Evolutionary conservation across 2,888 invertebrate genomes (phyloP).

Genomic region (Epirrhoe tristata): DNA sequence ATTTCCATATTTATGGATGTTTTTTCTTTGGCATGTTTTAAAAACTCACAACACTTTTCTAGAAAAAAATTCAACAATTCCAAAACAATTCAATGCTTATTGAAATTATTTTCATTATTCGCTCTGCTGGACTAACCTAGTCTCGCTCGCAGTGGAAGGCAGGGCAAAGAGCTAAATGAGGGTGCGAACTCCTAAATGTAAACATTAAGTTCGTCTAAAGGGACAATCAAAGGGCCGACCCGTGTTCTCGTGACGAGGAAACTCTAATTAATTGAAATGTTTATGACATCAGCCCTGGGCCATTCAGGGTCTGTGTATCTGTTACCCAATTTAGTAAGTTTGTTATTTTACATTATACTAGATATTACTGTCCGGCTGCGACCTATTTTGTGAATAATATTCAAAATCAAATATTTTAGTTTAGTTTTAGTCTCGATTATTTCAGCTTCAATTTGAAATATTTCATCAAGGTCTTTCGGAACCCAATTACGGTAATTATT

Average conservation of each 20-base stretch:
- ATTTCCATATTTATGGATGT: too few species aligned
- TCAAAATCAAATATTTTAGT: too few species aligned
- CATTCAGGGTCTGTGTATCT: constrained; percentile 46
- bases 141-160: constrained; percentile 20
- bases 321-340: constrained; percentile 44
- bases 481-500: too few species aligned
- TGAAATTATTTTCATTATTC: not conserved
- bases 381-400: not conserved
- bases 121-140: constrained; percentile 1
- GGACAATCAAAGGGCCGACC: constrained; percentile 62
- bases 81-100: not conserved
- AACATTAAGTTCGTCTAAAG: constrained; percentile 66
- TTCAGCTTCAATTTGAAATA: not conserved
- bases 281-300: constrained; percentile 60
- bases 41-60: not conserved
- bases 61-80: too few species aligned
- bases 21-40: too few species aligned
- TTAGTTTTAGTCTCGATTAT: too few species aligned
- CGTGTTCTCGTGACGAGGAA: constrained; percentile 53
- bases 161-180: constrained; percentile 48
- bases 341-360: constrained; percentile 1
- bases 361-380: not conserved
- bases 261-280: constrained; percentile 71
- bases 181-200: constrained; percentile 60
- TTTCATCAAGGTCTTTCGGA: not conserved